These are phyloP conservation scores for Mactromeris polynyma DNA, from an alignment of 2,888 invertebrate genomes.

Conservation along the genomic window DNA sequence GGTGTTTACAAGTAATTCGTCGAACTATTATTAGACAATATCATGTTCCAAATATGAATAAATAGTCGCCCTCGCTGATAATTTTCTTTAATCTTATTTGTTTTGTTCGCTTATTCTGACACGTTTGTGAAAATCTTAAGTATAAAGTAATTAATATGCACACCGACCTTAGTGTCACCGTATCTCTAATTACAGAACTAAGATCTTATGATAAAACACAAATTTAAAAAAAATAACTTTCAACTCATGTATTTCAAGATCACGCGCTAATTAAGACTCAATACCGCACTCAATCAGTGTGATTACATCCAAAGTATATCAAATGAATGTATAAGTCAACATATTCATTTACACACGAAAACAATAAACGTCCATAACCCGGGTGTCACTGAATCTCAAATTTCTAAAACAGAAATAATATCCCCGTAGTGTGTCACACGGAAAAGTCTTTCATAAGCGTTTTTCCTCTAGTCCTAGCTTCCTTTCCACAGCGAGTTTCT, in stretches of 20 bases:
- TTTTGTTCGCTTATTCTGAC: neutral
- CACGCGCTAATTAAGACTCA: neutral
- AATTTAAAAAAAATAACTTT: neutral
- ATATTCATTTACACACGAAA: conserved; percentile 16
- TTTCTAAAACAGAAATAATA: conserved; percentile 7
- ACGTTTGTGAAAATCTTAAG: conserved; percentile 5
- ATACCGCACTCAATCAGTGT: neutral
- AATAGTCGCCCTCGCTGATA: neutral
- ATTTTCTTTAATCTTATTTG: conserved; percentile 4
- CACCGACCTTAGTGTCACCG: neutral
- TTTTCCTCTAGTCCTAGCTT: conserved; percentile 15
- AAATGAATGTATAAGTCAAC: neutral
- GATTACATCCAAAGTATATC: neutral
- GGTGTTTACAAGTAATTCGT: conserved; percentile 15
- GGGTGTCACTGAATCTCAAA: conserved; percentile 29
- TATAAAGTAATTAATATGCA: neutral
- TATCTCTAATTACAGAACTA: neutral
- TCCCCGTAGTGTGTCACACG: conserved; percentile 43
- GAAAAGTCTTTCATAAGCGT: conserved; percentile 34
- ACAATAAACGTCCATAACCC: conserved; percentile 7
- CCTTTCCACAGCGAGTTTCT: conserved; percentile 24
- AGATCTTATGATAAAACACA: conserved; percentile 1
- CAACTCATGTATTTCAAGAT: neutral
- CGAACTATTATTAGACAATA: conserved; percentile 15
- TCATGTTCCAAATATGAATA: conserved; percentile 1